Evolutionary conservation across 1,140 invertebrate species (phyloP).

Genomic region (Drosophila bocqueti): DNA sequence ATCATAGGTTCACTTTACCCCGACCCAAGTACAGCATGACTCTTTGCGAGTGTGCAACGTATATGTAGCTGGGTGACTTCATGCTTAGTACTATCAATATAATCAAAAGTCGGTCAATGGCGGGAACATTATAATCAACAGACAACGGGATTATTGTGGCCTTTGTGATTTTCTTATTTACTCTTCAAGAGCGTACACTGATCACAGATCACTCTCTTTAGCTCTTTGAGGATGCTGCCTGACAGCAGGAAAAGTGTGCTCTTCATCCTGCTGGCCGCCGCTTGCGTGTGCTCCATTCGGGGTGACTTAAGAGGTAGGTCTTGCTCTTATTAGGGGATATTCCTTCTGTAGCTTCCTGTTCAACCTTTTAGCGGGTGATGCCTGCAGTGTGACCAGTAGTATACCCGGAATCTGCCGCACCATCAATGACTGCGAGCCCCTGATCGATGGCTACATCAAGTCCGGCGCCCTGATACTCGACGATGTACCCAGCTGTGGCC

Average conservation of each 20-base stretch:
- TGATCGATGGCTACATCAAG: constrained; percentile 53
- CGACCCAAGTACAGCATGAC: not conserved
- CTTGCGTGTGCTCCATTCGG: not conserved
- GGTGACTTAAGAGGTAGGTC: constrained; percentile 1
- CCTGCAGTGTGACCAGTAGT: constrained; percentile 31
- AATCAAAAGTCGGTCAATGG: constrained; percentile 42
- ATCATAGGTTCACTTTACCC: not conserved
- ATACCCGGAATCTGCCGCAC: constrained; percentile 48
- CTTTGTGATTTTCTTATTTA: not conserved
- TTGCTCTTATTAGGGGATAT: no score
- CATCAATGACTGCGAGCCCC: constrained; percentile 47
- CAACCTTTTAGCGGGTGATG: constrained; percentile 44
- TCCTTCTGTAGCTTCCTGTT: not conserved
- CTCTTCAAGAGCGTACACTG: no score
- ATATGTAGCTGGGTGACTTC: not conserved
- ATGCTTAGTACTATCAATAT: not conserved
- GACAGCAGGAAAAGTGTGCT: not conserved
- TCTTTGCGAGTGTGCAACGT: not conserved
- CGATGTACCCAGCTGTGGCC: constrained; percentile 66
- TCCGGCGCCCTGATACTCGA: constrained; percentile 17
- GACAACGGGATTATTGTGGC: not conserved
- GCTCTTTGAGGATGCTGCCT: not conserved
- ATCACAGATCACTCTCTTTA: not conserved
- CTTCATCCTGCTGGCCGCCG: not conserved
- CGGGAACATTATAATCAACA: constrained; percentile 23